Evolutionary conservation across 2,113 vertebrate species (phyloP).

Genomic region (Apodemus speciosus): DNA sequence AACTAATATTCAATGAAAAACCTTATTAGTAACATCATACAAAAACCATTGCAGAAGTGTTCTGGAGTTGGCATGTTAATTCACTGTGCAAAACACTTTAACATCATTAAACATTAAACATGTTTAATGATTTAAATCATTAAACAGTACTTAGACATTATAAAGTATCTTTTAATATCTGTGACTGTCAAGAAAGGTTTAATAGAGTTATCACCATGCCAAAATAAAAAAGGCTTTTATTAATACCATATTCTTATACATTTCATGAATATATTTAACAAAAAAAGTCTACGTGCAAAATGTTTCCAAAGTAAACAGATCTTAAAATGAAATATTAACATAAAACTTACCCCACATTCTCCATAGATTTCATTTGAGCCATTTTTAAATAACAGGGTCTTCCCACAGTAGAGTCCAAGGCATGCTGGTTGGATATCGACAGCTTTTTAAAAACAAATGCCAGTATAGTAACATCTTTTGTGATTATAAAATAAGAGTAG

Average conservation of each 20-base stretch:
- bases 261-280: not conserved
- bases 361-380: constrained; percentile 86
- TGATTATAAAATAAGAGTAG: constrained; percentile 65
- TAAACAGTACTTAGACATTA: constrained; percentile 35
- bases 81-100: constrained; percentile 3
- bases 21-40: not conserved
- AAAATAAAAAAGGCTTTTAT: constrained; percentile 26
- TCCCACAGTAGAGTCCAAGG: constrained; percentile 93
- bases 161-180: constrained; percentile 24
- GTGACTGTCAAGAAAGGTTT: constrained; percentile 6
- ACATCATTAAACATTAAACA: no score
- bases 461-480: constrained; percentile 76
- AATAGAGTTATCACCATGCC: not conserved
- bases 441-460: constrained; percentile 84
- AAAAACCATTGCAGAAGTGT: constrained; percentile 30
- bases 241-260: constrained; percentile 26
- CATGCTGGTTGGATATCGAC: constrained; percentile 92
- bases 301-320: constrained; percentile 49
- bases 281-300: constrained; percentile 41
- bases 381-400: constrained; percentile 83
- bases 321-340: constrained; percentile 48
- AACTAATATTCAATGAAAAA: constrained; percentile 46
- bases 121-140: no score
- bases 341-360: constrained; percentile 92
- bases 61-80: constrained; percentile 27